A percentile compares a stretch with the other conserved stretches of the same genome.
Evolutionary conservation across 2,113 vertebrate genomes (phyloP).

Genomic region (Pygoscelis antarcticus): DNA sequence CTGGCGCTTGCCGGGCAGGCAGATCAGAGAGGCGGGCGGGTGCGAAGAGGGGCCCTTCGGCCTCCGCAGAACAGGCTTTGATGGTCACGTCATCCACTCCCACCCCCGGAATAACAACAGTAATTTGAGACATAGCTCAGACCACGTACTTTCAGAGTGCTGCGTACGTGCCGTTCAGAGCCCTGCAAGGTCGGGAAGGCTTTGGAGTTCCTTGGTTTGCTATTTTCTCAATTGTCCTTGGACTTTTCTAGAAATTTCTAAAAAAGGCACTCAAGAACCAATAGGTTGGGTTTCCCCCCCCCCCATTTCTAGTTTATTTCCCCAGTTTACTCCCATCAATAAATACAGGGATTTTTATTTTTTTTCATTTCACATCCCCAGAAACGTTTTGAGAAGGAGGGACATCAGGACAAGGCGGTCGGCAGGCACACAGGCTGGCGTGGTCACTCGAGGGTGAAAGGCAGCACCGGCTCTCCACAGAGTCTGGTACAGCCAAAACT

Average conservation of each 20-base stretch:
- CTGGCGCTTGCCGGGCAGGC: neutral
- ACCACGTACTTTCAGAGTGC: neutral
- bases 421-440: rapidly evolving
- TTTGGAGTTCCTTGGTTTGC: neutral
- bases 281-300: no score
- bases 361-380: neutral
- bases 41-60: neutral
- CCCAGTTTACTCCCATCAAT: neutral
- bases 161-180: rapidly evolving
- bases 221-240: neutral
- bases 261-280: neutral
- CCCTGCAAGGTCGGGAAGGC: neutral
- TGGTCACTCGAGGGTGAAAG: rapidly evolving
- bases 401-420: neutral
- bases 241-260: neutral
- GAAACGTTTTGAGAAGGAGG: rapidly evolving
- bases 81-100: neutral
- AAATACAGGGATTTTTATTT: neutral
- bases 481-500: neutral
- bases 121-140: neutral
- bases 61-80: neutral
- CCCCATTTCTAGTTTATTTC: neutral
- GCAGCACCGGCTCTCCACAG: neutral
- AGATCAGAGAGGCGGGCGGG: neutral
- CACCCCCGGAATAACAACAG: neutral